phyloP scores from a whole-genome alignment of 1,140 invertebrate species.

The Aphelenchoides fujianensis region DNA sequence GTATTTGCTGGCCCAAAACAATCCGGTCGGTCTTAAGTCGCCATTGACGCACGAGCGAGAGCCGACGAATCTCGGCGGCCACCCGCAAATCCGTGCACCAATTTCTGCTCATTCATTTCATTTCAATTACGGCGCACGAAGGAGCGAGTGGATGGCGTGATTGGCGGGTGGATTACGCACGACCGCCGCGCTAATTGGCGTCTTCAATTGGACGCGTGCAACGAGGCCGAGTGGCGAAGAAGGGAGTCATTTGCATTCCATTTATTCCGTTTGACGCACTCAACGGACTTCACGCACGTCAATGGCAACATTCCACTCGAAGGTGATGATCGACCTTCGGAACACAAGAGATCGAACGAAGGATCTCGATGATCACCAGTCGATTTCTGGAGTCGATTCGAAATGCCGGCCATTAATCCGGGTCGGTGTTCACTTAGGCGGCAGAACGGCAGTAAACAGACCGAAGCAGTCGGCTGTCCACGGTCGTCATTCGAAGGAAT shows the following conservation, averaged over 20 bases:
- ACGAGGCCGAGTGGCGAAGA: neutral
- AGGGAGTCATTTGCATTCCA: neutral
- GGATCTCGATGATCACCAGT: neutral
- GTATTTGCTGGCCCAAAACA: too few relatives aligned
- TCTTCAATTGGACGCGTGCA: neutral
- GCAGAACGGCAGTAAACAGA: neutral
- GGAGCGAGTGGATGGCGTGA: neutral
- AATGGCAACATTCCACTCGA: neutral
- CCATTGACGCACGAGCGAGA: neutral
- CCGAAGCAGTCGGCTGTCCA: too few relatives aligned
- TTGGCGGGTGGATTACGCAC: too few relatives aligned
- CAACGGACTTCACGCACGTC: neutral
- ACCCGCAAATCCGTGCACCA: neutral
- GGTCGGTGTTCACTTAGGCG: neutral
- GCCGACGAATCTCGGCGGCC: neutral
- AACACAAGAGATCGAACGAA: neutral
- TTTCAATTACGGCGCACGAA: neutral
- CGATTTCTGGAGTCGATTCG: neutral
- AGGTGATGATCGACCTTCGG: neutral
- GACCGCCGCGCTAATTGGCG: neutral
- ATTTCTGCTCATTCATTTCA: neutral
- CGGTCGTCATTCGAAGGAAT: too few relatives aligned
- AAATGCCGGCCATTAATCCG: neutral
- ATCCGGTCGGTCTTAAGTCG: too few relatives aligned
- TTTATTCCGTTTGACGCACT: neutral